These are phyloP conservation scores for Carcina quercana DNA, from an alignment of 2,888 invertebrate species.

Conservation along the genomic window DNA sequence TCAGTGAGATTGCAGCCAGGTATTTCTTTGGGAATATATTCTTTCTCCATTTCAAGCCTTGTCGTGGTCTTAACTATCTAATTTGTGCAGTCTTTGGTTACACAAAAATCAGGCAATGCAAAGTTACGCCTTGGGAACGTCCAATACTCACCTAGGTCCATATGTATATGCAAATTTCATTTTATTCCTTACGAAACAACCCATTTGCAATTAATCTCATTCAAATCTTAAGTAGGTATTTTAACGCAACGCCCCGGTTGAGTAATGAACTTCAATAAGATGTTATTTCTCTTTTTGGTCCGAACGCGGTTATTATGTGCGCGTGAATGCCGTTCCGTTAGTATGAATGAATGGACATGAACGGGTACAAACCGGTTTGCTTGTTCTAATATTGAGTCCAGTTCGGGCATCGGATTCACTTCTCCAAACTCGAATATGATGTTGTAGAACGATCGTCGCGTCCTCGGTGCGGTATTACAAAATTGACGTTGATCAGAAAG, in stretches of 20 bases:
- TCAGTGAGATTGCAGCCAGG: too few relatives aligned
- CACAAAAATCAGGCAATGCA: too few relatives aligned
- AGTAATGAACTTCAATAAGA: conserved; percentile 20
- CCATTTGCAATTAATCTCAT: conserved; percentile 10
- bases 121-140: too few relatives aligned
- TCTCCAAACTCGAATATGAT: conserved; percentile 23
- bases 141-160: too few relatives aligned
- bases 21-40: too few relatives aligned
- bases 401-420: conserved; percentile 21
- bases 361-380: conserved; percentile 28
- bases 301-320: conserved; percentile 17
- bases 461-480: too few relatives aligned
- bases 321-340: conserved; percentile 7
- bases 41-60: too few relatives aligned
- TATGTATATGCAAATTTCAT: too few relatives aligned
- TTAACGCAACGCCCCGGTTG: conserved; percentile 4
- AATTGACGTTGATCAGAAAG: too few relatives aligned
- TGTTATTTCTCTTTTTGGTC: conserved; percentile 17
- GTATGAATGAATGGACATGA: conserved; percentile 40
- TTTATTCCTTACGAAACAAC: conserved; percentile 9
- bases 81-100: too few relatives aligned
- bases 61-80: too few relatives aligned
- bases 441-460: too few relatives aligned
- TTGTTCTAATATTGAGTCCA: conserved; percentile 27
- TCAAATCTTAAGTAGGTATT: conserved; percentile 9